Base-by-base conservation (phyloP, 2,113 vertebrate species). In the Triplophysa dalaica region DNA sequence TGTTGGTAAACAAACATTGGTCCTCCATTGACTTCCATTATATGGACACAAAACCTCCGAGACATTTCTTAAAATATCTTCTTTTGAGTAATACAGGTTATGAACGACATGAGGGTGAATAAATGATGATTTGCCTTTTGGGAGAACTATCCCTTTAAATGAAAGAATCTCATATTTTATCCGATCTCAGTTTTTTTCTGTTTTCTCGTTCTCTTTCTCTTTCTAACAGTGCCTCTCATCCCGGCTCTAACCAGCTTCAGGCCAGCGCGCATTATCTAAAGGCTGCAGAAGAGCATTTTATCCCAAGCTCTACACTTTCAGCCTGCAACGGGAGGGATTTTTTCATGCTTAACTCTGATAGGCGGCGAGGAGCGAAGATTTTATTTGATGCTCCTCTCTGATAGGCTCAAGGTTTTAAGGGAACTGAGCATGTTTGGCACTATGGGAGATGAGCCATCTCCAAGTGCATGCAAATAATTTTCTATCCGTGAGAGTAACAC, bases 261-360 rank as follows among this genome's bases (percentile, higher is more conserved):
- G 78, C 80, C 56, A 75, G 58, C 73, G 4, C 67, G 65, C 77
- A 78, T 81, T 87, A 85, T 84, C 81, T 83, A 63, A 84, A 84
- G 72, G 50, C 77, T 66, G 66, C 83, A 85, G 78, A 67, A 81
- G 61, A 68, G 62, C 21, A 22, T 13, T 66, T 69, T 38, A 74
- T 80, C 61, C 78, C 52, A 13, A 61, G 61, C 74, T 52, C 67
- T 72, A 54, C 33, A 67, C 56, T 52, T 60, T 60, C 52, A 68
- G 52, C 52, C 76, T 65, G 80, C 60, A 29, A 45, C 17, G 52
- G 41, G 66, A 70, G 45, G 64, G 43, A 75, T 68, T 62, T 48
- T 38, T 50, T 48, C 77, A 54, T 75, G 63, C 41, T 79, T 38
- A 50, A 41, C 54, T 78, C 72, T 68, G 72, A 81, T 75, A 62